Percentiles rank a stretch among this genome's conserved stretches.
Evolutionary conservation across 2,888 invertebrate species (phyloP).

Genomic region (Zeuzera pyrina): DNA sequence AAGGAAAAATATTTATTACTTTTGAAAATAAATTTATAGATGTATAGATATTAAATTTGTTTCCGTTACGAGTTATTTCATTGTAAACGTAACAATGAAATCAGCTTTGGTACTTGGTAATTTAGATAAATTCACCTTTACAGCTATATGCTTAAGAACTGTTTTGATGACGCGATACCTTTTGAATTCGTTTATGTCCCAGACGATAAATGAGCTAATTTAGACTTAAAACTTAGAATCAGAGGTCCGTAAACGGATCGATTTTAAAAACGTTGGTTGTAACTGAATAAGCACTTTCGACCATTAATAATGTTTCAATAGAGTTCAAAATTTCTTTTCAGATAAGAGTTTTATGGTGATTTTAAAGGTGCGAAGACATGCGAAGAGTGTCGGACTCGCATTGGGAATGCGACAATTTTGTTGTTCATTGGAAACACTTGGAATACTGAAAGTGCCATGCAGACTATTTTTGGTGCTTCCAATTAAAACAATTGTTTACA

Average conservation of each 20-base stretch:
- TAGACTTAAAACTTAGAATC: conserved; percentile 49
- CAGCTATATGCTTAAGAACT: too few species aligned
- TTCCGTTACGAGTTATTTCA: too few species aligned
- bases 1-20: too few species aligned
- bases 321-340: conserved; percentile 16
- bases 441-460: conserved; percentile 48
- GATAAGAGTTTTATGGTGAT: conserved; percentile 17
- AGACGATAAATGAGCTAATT: too few species aligned
- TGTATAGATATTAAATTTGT: too few species aligned
- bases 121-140: too few species aligned
- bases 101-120: too few species aligned
- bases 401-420: conserved; percentile 57
- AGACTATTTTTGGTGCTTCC: conserved; percentile 49
- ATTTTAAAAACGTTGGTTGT: conserved; percentile 29
- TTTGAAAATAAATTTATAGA: too few species aligned
- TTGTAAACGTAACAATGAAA: too few species aligned
- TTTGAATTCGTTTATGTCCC: too few species aligned
- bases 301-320: conserved; percentile 18
- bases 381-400: conserved; percentile 25
- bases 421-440: too few species aligned
- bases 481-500: conserved; percentile 50
- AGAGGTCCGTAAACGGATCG: conserved; percentile 53
- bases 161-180: too few species aligned
- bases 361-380: conserved; percentile 53
- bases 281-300: conserved; percentile 18